Conservation (phyloP, 2,888 invertebrate species). For the Himalopsyche japonica region DNA sequence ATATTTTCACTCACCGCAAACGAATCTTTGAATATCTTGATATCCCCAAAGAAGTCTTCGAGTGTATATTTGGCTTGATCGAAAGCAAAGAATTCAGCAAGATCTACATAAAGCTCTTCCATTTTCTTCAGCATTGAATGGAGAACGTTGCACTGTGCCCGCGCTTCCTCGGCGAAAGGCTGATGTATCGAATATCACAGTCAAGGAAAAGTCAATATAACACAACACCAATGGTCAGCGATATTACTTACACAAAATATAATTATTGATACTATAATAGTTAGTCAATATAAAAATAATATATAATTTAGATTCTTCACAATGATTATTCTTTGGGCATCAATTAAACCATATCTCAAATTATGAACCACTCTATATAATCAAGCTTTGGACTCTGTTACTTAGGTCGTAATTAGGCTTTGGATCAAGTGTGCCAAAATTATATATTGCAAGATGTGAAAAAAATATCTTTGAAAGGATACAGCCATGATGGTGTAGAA, state of each 20-base stretch:
- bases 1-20: conserved; percentile 68
- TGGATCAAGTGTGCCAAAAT: too few relatives aligned
- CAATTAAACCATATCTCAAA: too few relatives aligned
- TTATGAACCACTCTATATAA: too few relatives aligned
- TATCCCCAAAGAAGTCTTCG: conserved; percentile 94
- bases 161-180: conserved; percentile 77
- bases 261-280: background rate
- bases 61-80: conserved; percentile 91
- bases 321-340: too few relatives aligned
- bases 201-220: conserved; percentile 17
- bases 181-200: conserved; percentile 43
- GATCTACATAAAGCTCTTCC: conserved; percentile 79
- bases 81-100: conserved; percentile 90
- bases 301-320: too few relatives aligned
- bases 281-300: background rate
- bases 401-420: too few relatives aligned
- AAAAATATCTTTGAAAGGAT: conserved; percentile 58
- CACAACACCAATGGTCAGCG: background rate
- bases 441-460: background rate
- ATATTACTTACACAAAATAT: too few relatives aligned
- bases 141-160: conserved; percentile 84
- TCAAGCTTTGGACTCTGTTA: too few relatives aligned
- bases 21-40: conserved; percentile 92
- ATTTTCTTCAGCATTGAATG: conserved; percentile 94
- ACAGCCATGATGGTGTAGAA: conserved; percentile 89